Conservation (phyloP, 1,140 invertebrate species). For the Drosophila pandora region DNA sequence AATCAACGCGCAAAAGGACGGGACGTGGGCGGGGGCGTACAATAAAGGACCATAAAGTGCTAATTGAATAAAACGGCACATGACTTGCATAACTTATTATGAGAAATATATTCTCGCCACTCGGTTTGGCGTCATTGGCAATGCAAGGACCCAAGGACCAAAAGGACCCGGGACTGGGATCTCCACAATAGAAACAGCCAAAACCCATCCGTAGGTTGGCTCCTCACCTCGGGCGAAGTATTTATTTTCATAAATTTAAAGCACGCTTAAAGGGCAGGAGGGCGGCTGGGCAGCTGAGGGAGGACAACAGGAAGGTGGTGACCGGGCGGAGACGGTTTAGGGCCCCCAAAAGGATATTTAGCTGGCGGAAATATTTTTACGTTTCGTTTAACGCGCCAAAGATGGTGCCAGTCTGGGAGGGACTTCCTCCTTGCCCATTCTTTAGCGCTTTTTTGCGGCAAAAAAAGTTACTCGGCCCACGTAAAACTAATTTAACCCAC, state of each 20-base stretch:
- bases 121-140: constrained; percentile 43
- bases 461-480: constrained; percentile 68
- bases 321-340: constrained; percentile 55
- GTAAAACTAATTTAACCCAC: constrained; percentile 81
- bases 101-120: constrained; percentile 37
- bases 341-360: constrained; percentile 79
- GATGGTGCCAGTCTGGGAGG: constrained; percentile 48
- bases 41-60: constrained; percentile 82
- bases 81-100: constrained; percentile 81
- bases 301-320: not conserved
- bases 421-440: not conserved
- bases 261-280: constrained; percentile 55
- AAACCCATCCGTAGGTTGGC: constrained; percentile 38
- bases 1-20: constrained; percentile 65
- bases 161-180: constrained; percentile 17
- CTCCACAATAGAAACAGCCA: constrained; percentile 22
- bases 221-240: constrained; percentile 68
- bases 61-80: constrained; percentile 82
- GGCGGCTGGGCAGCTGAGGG: constrained; percentile 14
- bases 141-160: constrained; percentile 39
- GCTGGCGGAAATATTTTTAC: constrained; percentile 81
- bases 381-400: constrained; percentile 80
- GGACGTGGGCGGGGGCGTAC: constrained; percentile 35
- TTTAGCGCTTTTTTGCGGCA: constrained; percentile 7
- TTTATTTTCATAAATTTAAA: constrained; percentile 82